Conservation (phyloP, 1,140 invertebrate species). For the Sinella curviseta region DNA sequence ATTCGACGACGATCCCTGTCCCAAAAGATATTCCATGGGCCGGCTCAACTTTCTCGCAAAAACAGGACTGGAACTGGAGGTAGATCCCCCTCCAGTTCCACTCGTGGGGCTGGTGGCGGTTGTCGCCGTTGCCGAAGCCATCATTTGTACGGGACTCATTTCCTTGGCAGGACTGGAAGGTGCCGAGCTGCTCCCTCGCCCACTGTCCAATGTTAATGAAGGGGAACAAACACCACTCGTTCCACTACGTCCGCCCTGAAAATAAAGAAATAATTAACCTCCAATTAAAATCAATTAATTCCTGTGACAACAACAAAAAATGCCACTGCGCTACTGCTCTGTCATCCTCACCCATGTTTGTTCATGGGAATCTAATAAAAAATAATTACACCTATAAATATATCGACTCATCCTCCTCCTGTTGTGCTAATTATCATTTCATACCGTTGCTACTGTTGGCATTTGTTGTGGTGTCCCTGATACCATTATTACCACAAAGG, state of each 20-base stretch:
- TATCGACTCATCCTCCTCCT: too few relatives aligned
- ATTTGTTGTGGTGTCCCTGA: too few relatives aligned
- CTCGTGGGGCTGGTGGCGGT: background rate
- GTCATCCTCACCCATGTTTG: background rate
- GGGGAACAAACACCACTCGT: constrained; percentile 35
- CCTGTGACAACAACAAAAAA: background rate
- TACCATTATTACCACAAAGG: too few relatives aligned
- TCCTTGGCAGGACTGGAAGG: constrained; percentile 44
- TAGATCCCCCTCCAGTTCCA: background rate
- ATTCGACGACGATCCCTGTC: background rate
- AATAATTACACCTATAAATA: too few relatives aligned
- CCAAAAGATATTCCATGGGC: constrained; percentile 12
- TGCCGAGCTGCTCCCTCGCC: constrained; percentile 33
- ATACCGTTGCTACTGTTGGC: background rate
- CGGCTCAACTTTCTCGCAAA: background rate
- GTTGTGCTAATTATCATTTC: too few relatives aligned
- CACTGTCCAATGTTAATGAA: constrained; percentile 34
- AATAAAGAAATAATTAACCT: background rate
- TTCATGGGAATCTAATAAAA: too few relatives aligned
- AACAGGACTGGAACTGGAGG: background rate
- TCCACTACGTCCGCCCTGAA: constrained; percentile 21
- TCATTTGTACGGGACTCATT: constrained; percentile 40
- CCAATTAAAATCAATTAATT: background rate
- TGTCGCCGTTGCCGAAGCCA: background rate
- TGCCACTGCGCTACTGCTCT: background rate